A percentile compares a stretch with the other conserved stretches of the same genome.
These are phyloP conservation scores for Epirrhoe tristata DNA, from an alignment of 2,888 invertebrate genomes.

Conservation along the genomic window DNA sequence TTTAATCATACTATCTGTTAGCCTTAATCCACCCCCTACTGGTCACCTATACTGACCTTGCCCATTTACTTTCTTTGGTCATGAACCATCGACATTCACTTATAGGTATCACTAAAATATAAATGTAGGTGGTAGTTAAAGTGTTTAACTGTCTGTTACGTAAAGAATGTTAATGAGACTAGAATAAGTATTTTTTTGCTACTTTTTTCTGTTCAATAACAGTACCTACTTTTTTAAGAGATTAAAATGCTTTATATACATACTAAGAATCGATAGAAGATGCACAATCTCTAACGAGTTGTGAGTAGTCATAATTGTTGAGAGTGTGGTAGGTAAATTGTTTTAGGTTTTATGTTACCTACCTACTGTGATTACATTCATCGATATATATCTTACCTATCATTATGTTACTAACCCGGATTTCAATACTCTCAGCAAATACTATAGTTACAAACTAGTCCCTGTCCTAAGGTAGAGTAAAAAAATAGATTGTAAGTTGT, in stretches of 20 bases:
- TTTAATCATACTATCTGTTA: neutral
- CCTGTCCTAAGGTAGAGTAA: too few species aligned
- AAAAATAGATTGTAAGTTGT: too few species aligned
- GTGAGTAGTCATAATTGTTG: neutral
- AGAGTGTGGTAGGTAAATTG: neutral
- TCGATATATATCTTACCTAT: neutral
- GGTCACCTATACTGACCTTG: neutral
- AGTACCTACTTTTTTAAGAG: too few species aligned
- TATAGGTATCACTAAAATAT: too few species aligned
- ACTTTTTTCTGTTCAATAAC: too few species aligned
- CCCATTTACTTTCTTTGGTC: neutral
- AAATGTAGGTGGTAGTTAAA: too few species aligned
- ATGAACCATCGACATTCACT: neutral
- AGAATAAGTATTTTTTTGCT: too few species aligned
- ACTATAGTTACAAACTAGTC: too few species aligned
- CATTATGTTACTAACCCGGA: slow-evolving; percentile 13
- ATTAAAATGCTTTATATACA: too few species aligned
- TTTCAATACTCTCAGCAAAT: neutral
- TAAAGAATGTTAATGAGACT: too few species aligned
- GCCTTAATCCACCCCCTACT: neutral
- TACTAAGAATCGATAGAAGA: neutral
- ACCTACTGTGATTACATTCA: neutral
- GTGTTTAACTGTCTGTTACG: too few species aligned
- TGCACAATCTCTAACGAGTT: neutral
- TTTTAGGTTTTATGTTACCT: neutral